Conservation (phyloP, 2,797 vertebrate genomes). For the Babyrousa celebensis region DNA sequence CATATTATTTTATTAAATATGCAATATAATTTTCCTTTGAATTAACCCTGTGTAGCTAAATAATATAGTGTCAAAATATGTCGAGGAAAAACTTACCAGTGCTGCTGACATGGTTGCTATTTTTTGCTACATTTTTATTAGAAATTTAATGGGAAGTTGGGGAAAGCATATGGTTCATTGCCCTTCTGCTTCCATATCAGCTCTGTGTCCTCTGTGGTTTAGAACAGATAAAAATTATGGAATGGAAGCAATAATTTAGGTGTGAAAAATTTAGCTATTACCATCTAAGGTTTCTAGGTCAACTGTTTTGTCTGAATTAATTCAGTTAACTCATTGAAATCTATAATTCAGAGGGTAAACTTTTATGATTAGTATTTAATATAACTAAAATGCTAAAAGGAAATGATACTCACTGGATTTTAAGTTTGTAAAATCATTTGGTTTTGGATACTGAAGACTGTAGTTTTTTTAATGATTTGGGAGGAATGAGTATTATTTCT, state of each 20-base stretch:
- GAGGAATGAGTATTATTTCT: background rate
- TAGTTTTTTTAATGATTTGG: background rate
- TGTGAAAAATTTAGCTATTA: background rate
- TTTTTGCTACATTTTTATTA: background rate
- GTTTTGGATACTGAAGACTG: background rate
- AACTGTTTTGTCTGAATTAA: background rate
- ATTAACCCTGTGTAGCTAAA: background rate
- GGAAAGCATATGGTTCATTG: background rate
- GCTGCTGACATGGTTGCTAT: background rate
- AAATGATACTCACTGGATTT: conserved; percentile 19
- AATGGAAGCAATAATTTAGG: background rate
- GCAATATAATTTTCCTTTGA: background rate
- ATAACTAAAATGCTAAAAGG: conserved; percentile 9
- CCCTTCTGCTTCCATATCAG: background rate
- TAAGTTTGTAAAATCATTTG: background rate
- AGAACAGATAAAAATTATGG: background rate
- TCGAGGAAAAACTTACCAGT: background rate
- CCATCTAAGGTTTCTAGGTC: background rate
- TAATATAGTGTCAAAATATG: background rate
- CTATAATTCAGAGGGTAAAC: background rate
- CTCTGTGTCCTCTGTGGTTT: background rate
- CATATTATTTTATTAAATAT: conserved; percentile 17
- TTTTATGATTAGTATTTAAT: conserved; percentile 15
- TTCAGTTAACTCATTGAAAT: conserved; percentile 3
- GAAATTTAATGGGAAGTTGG: background rate